phyloP scores from a whole-genome alignment of 2,797 vertebrate genomes.

The Helarctos malayanus region DNA sequence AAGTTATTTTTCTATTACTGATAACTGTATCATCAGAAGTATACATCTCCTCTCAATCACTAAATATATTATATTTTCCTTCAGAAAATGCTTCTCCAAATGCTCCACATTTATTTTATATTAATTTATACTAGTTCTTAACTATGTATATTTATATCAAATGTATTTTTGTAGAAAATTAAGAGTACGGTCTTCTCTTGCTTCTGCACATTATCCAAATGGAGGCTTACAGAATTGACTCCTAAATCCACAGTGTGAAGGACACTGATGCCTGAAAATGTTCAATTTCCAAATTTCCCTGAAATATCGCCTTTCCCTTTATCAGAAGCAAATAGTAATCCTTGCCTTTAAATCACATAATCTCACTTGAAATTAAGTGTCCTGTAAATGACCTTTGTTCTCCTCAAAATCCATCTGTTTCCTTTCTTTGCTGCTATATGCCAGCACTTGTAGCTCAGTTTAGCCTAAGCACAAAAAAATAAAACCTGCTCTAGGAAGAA shows the following conservation, averaged over 20 bases:
- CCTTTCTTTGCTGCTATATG: neutral
- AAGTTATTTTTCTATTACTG: neutral
- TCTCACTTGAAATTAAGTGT: neutral
- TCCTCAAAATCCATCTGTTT: neutral
- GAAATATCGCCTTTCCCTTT: neutral
- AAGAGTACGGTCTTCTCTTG: neutral
- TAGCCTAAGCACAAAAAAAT: neutral
- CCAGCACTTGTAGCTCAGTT: neutral
- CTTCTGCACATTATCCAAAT: neutral
- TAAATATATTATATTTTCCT: neutral
- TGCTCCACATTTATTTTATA: neutral
- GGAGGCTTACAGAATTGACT: neutral
- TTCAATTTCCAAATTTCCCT: neutral
- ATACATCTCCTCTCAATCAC: neutral
- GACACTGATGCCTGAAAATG: neutral
- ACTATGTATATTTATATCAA: neutral
- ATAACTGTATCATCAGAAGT: neutral
- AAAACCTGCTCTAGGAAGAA: neutral
- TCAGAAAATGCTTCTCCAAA: neutral
- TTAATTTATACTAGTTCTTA: neutral
- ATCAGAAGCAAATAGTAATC: neutral
- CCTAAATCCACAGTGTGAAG: neutral
- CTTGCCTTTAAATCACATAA: neutral
- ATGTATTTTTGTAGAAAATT: neutral
- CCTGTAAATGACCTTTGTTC: neutral